These are phyloP conservation scores for Agriopis marginaria DNA, from an alignment of 2,888 invertebrate genomes.

Conservation along the genomic window DNA sequence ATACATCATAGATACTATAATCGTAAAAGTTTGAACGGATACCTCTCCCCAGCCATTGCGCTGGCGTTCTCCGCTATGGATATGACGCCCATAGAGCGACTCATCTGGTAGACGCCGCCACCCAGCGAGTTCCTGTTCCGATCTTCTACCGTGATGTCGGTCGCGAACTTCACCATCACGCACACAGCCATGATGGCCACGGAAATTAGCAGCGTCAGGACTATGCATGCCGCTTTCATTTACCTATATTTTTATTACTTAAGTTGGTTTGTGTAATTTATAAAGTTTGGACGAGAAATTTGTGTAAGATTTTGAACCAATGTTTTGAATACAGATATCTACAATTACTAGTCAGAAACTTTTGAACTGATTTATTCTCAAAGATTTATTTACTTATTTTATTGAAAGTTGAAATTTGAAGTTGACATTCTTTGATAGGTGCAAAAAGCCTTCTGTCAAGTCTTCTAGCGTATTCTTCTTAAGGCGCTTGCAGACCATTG, in stretches of 20 bases:
- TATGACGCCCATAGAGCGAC: constrained; percentile 66
- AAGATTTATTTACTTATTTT: not conserved
- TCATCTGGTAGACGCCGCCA: constrained; percentile 53
- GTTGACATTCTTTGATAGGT: not conserved
- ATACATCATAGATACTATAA: too few species aligned
- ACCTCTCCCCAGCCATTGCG: constrained; percentile 33
- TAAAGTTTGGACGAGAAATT: not conserved
- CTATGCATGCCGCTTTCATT: constrained; percentile 74
- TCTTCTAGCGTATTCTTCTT: not conserved
- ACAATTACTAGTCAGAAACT: too few species aligned
- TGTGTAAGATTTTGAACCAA: too few species aligned
- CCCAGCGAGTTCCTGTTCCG: constrained; percentile 55
- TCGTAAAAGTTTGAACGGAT: not conserved
- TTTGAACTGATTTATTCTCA: too few species aligned
- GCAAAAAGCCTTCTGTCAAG: not conserved
- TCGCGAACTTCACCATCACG: constrained; percentile 80
- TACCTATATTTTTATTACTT: not conserved
- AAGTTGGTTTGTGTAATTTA: not conserved
- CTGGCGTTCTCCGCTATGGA: constrained; percentile 58
- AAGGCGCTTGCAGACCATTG: not conserved
- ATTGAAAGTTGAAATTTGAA: constrained; percentile 3
- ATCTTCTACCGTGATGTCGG: constrained; percentile 71
- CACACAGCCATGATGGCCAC: constrained; percentile 74
- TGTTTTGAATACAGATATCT: too few species aligned
- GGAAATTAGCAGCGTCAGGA: constrained; percentile 63